Evolutionary conservation across 2,797 vertebrate genomes (phyloP).

Genomic region (Molossus molossus): DNA sequence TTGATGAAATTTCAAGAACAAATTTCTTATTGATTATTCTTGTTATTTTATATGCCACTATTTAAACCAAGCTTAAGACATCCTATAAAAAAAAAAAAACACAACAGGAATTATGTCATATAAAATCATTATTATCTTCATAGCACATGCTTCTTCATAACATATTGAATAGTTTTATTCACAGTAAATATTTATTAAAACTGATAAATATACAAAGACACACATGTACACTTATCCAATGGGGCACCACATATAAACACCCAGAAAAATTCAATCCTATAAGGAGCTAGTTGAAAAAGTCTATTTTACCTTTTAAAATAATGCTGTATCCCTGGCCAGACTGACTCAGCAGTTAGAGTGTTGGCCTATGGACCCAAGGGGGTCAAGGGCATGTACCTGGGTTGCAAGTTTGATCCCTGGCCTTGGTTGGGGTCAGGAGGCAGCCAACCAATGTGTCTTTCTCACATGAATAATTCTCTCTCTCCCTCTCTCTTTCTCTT

Average conservation of each 20-base stretch:
- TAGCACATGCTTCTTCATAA: not conserved
- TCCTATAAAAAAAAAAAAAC: not conserved
- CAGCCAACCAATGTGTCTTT: no score
- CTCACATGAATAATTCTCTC: no score
- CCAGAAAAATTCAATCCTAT: not conserved
- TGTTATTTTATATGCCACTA: not conserved
- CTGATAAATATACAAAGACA: not conserved
- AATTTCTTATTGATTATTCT: not conserved
- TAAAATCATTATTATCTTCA: not conserved
- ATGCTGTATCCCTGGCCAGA: not conserved
- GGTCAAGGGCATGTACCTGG: no score
- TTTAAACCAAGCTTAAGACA: not conserved
- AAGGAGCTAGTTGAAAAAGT: not conserved
- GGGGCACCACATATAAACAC: not conserved
- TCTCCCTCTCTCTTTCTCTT: no score
- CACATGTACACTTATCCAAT: not conserved
- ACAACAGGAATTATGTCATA: not conserved
- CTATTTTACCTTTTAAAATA: not conserved
- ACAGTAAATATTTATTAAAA: not conserved
- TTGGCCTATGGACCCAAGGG: no score
- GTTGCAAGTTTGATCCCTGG: no score
- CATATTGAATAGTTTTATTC: not conserved
- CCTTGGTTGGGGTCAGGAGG: no score
- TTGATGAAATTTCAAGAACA: not conserved
- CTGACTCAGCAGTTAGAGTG: no score